A percentile compares a stretch with the other conserved stretches of the same genome.
Conservation (phyloP, 2,888 invertebrate species). For the Luperina testacea region DNA sequence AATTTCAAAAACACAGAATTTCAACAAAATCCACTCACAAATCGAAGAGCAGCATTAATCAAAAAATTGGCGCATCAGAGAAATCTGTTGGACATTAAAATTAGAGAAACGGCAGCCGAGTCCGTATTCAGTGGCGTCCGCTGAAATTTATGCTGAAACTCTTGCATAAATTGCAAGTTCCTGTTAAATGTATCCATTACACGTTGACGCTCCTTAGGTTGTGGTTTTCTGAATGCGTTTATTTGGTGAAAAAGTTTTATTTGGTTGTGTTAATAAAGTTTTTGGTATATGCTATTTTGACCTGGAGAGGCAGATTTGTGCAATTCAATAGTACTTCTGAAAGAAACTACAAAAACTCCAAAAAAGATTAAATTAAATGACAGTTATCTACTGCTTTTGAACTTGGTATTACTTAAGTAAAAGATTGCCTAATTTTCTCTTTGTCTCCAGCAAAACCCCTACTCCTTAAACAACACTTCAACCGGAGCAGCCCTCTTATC, state of each 20-base stretch:
- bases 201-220: slow-evolving; percentile 80
- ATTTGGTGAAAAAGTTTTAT: background rate
- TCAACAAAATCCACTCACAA: background rate
- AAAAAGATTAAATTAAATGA: background rate
- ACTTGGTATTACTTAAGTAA: background rate
- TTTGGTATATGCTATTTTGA: background rate
- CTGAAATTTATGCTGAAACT: slow-evolving; percentile 81
- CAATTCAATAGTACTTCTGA: background rate
- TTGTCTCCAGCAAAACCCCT: background rate
- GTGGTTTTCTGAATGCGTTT: slow-evolving; percentile 57
- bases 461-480: background rate
- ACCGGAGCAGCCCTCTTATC: background rate
- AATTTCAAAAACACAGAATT: background rate
- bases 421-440: background rate
- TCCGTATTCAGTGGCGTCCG: slow-evolving; percentile 72
- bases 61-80: slow-evolving; percentile 52
- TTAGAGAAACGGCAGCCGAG: slow-evolving; percentile 64
- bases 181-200: slow-evolving; percentile 87
- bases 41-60: slow-evolving; percentile 34
- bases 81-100: slow-evolving; percentile 73
- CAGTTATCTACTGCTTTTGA: background rate
- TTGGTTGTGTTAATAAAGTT: background rate
- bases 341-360: background rate
- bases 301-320: background rate
- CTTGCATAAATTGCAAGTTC: slow-evolving; percentile 84